These are phyloP conservation scores for Leptoclinus maculatus DNA, from an alignment of 2,797 vertebrate species.

Conservation along the genomic window DNA sequence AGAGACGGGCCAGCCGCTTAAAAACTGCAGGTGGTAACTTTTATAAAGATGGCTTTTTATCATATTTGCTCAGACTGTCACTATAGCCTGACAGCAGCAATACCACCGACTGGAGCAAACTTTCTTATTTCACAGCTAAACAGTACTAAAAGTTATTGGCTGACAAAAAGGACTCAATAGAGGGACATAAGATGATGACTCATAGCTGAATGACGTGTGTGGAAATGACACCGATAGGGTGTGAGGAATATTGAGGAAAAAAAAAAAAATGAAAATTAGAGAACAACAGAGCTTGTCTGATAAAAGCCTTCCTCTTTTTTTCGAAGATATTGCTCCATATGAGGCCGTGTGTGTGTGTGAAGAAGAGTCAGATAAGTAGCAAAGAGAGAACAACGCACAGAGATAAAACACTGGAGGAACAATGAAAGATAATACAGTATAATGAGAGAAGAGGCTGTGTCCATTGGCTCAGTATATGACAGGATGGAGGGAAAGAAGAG, in stretches of 20 bases:
- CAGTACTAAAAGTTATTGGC: slow-evolving; percentile 20
- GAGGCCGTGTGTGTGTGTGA: not conserved
- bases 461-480: not conserved
- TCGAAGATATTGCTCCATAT: not conserved
- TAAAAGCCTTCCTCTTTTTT: not conserved
- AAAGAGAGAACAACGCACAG: slow-evolving; percentile 2
- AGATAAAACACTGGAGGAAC: not conserved
- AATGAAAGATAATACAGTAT: not conserved
- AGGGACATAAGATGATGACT: slow-evolving; percentile 59
- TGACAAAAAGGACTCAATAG: slow-evolving; percentile 9
- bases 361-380: slow-evolving; percentile 16
- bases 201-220: slow-evolving; percentile 27
- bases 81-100: not conserved
- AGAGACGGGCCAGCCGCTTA: not conserved
- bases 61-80: not conserved
- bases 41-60: not conserved
- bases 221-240: slow-evolving; percentile 3
- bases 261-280: not conserved
- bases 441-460: slow-evolving; percentile 15
- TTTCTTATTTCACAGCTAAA: not conserved
- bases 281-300: not conserved
- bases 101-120: no score
- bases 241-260: not conserved
- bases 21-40: not conserved
- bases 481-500: not conserved